phyloP scores from a whole-genome alignment of 2,888 invertebrate genomes.

The Digitonthophagus gazella region DNA sequence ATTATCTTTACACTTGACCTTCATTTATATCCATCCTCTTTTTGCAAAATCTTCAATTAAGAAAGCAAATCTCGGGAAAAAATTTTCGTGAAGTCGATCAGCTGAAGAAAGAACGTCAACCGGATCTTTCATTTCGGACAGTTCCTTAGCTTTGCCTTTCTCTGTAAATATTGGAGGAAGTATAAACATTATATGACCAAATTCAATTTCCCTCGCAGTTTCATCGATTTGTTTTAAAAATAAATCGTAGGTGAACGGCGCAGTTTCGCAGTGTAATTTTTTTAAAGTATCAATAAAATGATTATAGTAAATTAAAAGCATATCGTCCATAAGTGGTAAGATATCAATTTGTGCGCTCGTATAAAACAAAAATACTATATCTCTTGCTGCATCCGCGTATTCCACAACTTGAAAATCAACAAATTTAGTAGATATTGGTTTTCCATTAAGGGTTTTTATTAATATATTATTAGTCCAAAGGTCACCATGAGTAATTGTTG shows the following conservation, averaged over 20 bases:
- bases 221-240: conserved; percentile 47
- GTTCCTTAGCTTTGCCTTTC: conserved; percentile 43
- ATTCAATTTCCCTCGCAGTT: conserved; percentile 43
- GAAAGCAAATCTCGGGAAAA: conserved; percentile 5
- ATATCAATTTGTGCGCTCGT: conserved; percentile 51
- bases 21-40: conserved; percentile 20
- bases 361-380: conserved; percentile 56
- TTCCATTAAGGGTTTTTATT: conserved; percentile 47
- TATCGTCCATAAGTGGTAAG: conserved; percentile 49
- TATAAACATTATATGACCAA: conserved; percentile 51
- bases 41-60: conserved; percentile 17
- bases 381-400: conserved; percentile 53
- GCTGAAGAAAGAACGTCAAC: conserved; percentile 31
- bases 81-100: conserved; percentile 9
- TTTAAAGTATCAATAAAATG: conserved; percentile 40
- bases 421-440: conserved; percentile 47
- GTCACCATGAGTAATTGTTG: conserved; percentile 57
- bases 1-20: too few species aligned
- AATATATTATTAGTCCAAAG: conserved; percentile 60
- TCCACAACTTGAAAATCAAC: conserved; percentile 59
- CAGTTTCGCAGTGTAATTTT: conserved; percentile 37
- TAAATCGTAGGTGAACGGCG: conserved; percentile 45
- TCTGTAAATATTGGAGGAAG: conserved; percentile 47
- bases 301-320: conserved; percentile 53
- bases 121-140: conserved; percentile 45